phyloP scores from a whole-genome alignment of 1,140 invertebrate genomes.

The Acromyrmex heyeri region DNA sequence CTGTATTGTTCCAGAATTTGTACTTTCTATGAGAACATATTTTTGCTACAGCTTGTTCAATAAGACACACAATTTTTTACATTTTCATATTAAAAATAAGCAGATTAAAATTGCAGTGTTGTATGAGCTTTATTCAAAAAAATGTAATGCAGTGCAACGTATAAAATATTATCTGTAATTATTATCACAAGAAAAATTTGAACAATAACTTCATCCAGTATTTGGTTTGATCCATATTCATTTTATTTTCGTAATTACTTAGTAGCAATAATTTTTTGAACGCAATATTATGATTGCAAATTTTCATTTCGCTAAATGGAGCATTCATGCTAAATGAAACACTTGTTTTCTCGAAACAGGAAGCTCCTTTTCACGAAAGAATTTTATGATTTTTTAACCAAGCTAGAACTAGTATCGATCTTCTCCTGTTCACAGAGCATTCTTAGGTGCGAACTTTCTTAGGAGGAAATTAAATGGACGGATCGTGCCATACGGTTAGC shows the following conservation, averaged over 20 bases:
- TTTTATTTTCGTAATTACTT: neutral
- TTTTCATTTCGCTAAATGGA: conserved; percentile 34
- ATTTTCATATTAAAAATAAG: conserved; percentile 11
- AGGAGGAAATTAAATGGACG: conserved; percentile 44
- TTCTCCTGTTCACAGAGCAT: conserved; percentile 26
- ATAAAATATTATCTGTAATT: neutral
- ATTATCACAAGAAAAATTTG: neutral
- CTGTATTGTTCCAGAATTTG: neutral
- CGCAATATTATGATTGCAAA: conserved; percentile 24
- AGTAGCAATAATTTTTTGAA: neutral
- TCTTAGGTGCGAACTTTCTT: neutral
- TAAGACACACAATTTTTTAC: neutral
- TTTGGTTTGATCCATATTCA: neutral
- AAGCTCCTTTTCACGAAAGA: neutral
- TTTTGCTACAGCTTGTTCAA: conserved; percentile 2
- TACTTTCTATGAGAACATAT: neutral
- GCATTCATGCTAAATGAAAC: neutral
- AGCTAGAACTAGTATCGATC: conserved; percentile 53
- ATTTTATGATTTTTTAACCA: conserved; percentile 62
- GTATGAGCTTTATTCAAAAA: neutral
- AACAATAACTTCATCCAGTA: neutral
- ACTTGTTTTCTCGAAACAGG: neutral
- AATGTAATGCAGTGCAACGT: neutral
- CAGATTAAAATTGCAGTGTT: neutral
- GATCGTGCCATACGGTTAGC: neutral